These are phyloP conservation scores for Pteropus rufus DNA, from an alignment of 2,797 vertebrate species.

Conservation along the genomic window DNA sequence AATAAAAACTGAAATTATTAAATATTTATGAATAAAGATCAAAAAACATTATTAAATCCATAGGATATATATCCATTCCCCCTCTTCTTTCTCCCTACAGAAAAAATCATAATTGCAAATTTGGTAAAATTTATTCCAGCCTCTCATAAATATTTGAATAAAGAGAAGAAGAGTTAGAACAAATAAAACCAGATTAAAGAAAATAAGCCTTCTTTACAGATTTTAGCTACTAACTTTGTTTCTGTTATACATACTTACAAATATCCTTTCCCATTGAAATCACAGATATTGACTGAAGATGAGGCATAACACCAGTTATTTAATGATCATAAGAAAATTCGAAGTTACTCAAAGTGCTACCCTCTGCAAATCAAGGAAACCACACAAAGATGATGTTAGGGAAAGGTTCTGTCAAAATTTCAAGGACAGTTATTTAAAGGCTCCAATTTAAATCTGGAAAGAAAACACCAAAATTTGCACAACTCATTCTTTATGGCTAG, in stretches of 20 bases:
- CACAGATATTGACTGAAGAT: background rate
- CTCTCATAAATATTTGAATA: background rate
- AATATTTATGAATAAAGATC: background rate
- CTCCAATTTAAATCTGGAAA: background rate
- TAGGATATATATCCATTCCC: background rate
- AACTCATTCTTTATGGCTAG: background rate
- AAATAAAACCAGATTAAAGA: slow-evolving; percentile 26
- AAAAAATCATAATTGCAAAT: slow-evolving; percentile 5
- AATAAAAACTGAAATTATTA: background rate
- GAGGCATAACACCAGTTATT: background rate
- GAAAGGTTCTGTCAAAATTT: background rate
- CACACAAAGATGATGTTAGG: background rate
- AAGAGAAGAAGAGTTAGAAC: background rate
- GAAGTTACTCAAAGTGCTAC: background rate
- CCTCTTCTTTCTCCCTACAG: background rate
- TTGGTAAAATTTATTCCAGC: background rate
- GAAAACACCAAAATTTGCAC: background rate
- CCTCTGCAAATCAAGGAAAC: background rate
- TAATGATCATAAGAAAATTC: background rate
- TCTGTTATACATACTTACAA: background rate
- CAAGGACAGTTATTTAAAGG: background rate
- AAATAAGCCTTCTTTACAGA: background rate
- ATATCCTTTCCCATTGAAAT: background rate
- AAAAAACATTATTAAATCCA: background rate
- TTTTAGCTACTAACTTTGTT: background rate